Evolutionary conservation across 2,113 vertebrate species (phyloP), one percentile per base, ranked within the genome.

Genomic region (Cyrtonyx montezumae): DNA sequence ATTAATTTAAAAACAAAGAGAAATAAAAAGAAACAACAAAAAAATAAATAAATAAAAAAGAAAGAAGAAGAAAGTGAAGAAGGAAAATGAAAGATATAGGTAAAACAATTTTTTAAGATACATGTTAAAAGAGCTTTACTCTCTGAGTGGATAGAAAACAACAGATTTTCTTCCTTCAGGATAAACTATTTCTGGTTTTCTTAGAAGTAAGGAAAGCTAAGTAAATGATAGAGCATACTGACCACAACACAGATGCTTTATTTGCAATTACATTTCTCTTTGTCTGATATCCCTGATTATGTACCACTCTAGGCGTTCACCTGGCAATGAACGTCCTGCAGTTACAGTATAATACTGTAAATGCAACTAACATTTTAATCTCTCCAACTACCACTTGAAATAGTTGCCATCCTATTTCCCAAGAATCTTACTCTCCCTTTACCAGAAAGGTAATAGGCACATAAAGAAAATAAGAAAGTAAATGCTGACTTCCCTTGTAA

Each of bases 1-100:
- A 51, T 65, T 75, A 0, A 6, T 45, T 53, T 48, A 61, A 25
- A 45, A 7, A 25, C 17, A 30, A 6, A 37, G 11, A 11, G 2
- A 3, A 4, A 42, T 12, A 9, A 34, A 8, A 8, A 5, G 15
- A 25, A 48, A 62, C 15, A 2, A 11, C 7, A 15, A n/a, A 4
- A 42, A 32, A 16, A 12, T 37, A 37, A 37, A 37, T 37, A 37
- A 7, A 37, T 37, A 37, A 37, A 37, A 37, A 69, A 1, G 11
- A 76, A n/a, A 1, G 13, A 67, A 62, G 15, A 25, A 4, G 14
- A 25, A 37, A 5, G 32, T 32, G 19, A 30, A n/a, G n/a, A 48
- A 58, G 51, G 49, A 55, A 19, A 2, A 18, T 53, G 28, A 68
- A 73, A 66, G 13, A 43, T 23, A 46, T 22, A 53, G 2, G 4